Percentiles rank a stretch among this genome's conserved stretches.
Conservation (phyloP, 2,797 vertebrate species). For the Hapalemur alaotrensis region DNA sequence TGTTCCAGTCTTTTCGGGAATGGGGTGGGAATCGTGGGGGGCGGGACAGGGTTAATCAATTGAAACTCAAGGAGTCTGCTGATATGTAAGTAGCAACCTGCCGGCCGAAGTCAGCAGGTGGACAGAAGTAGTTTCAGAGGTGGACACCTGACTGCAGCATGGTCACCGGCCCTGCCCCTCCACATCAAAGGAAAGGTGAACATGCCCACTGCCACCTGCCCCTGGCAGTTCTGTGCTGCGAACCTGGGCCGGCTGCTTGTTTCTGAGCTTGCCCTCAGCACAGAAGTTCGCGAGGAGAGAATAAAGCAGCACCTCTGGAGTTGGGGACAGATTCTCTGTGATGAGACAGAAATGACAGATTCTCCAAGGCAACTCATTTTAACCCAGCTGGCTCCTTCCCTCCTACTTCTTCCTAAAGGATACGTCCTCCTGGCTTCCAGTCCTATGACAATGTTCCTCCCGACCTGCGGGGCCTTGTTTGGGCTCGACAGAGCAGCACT, state of each 20-base stretch:
- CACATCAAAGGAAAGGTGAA: rapidly evolving
- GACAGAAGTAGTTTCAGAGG: rapidly evolving
- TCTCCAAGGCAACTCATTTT: rapidly evolving
- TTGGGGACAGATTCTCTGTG: too few relatives aligned
- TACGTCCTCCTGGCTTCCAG: rapidly evolving
- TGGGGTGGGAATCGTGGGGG: too few relatives aligned
- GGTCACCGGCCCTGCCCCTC: too few relatives aligned
- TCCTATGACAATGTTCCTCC: rapidly evolving
- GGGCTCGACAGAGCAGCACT: not conserved
- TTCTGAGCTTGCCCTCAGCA: not conserved
- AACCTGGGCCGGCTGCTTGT: rapidly evolving
- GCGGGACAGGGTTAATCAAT: rapidly evolving
- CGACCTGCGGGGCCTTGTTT: not conserved
- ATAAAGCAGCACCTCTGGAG: not conserved
- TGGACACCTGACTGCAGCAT: rapidly evolving
- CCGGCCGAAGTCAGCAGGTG: rapidly evolving
- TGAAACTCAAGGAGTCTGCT: not conserved
- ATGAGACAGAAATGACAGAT: not conserved
- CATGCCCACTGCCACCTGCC: rapidly evolving
- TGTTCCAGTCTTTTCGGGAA: not conserved
- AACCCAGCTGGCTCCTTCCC: not conserved
- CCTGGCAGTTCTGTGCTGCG: not conserved
- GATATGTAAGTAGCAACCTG: not conserved
- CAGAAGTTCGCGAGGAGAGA: not conserved
- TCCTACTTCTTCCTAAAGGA: rapidly evolving